phyloP scores from a whole-genome alignment of 2,888 invertebrate species.

The Drosophila neutralis region DNA sequence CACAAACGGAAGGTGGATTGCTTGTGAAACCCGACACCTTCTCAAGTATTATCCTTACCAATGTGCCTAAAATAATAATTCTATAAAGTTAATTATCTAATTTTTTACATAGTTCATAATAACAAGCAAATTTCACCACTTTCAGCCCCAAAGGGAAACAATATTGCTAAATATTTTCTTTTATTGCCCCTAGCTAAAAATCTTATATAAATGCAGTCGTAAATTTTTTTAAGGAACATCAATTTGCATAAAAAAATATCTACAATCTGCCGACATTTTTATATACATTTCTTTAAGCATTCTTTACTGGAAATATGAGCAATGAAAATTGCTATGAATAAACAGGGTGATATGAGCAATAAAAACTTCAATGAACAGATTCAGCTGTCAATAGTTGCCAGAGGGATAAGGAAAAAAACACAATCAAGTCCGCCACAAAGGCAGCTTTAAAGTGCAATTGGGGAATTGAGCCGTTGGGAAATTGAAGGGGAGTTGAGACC shows the following conservation, averaged over 20 bases:
- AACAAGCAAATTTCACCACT: neutral
- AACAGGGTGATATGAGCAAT: neutral
- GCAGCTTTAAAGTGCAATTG: conserved; percentile 34
- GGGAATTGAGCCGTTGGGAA: neutral
- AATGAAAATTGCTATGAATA: neutral
- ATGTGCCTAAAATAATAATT: neutral
- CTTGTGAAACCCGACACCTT: neutral
- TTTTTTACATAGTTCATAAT: neutral
- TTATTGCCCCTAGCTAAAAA: neutral
- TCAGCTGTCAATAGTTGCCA: conserved; percentile 4
- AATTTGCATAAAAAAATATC: neutral
- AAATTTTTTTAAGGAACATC: neutral
- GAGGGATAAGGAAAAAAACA: neutral
- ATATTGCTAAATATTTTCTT: neutral
- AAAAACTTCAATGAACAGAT: neutral
- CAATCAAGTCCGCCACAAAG: conserved; percentile 39
- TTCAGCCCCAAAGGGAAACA: neutral
- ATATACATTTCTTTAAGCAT: neutral
- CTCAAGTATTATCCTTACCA: neutral
- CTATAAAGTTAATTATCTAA: neutral
- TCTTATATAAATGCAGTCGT: neutral
- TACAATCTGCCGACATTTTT: neutral
- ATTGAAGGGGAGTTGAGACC: neutral
- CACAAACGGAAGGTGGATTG: too few species aligned
- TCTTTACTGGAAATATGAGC: neutral